A percentile compares a stretch with the other conserved stretches of the same genome.
Evolutionary conservation across 2,113 vertebrate species (phyloP).

Genomic region (Microcebus lehilahytsara): DNA sequence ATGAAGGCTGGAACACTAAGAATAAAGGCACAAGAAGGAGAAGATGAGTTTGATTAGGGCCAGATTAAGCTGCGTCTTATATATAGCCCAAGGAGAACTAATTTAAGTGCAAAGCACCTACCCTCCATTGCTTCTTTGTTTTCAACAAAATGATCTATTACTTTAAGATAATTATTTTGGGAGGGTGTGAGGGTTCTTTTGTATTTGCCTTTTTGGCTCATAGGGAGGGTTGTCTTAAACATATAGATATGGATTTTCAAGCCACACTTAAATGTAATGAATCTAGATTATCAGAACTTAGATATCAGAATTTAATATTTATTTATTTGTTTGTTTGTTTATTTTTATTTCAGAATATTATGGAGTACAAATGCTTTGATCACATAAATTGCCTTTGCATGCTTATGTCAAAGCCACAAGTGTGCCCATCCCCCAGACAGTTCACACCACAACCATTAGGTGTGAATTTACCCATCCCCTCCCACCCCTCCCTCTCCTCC

Average conservation of each 20-base stretch:
- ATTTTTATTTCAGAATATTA: too few relatives aligned
- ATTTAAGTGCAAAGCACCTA: neutral
- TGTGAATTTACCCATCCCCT: too few relatives aligned
- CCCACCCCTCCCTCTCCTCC: too few relatives aligned
- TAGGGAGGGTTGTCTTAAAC: neutral
- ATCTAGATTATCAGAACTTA: neutral
- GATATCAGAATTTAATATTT: neutral
- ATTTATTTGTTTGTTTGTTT: neutral
- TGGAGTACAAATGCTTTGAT: too few relatives aligned
- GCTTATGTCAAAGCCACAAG: too few relatives aligned
- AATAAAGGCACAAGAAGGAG: neutral
- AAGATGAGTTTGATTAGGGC: neutral
- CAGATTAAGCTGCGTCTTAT: neutral
- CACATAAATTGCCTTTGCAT: too few relatives aligned
- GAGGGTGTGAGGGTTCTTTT: accelerated
- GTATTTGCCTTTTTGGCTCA: neutral
- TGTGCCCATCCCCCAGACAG: too few relatives aligned
- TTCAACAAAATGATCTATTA: neutral
- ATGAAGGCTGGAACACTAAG: neutral
- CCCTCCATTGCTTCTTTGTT: neutral
- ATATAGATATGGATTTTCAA: neutral
- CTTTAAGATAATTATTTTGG: neutral
- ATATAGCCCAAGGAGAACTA: neutral
- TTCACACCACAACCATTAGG: too few relatives aligned
- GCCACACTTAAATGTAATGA: neutral